A percentile compares a stretch with the other conserved stretches of the same genome.
Evolutionary conservation across 2,797 vertebrate genomes (phyloP).

Genomic region (Emydoidea blandingii): DNA sequence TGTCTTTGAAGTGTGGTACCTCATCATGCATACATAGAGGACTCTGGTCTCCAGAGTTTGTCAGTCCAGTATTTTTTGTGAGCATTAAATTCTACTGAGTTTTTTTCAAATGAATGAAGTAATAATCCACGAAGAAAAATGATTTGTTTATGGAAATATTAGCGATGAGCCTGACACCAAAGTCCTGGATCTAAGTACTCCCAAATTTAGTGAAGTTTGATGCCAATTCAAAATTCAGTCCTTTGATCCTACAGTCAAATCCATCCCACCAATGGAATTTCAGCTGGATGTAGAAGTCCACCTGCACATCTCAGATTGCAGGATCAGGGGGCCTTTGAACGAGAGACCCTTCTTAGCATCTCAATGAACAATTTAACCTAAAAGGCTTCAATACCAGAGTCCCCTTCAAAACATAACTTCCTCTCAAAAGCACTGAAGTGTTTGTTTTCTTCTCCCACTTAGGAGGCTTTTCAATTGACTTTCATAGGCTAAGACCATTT

Average conservation of each 20-base stretch:
- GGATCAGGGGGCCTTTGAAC: neutral
- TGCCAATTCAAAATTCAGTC: neutral
- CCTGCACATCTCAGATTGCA: neutral
- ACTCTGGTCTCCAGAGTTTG: neutral
- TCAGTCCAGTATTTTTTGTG: neutral
- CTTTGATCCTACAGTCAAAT: neutral
- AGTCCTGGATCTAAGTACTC: neutral
- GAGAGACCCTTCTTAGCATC: neutral
- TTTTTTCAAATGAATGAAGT: neutral
- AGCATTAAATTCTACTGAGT: rapidly evolving
- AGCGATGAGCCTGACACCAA: neutral
- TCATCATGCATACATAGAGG: rapidly evolving
- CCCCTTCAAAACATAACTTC: neutral
- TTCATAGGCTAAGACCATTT: neutral
- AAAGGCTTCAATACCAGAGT: neutral
- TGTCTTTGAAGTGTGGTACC: neutral
- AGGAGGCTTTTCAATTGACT: neutral
- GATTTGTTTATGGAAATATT: neutral
- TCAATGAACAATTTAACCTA: neutral
- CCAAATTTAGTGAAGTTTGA: neutral
- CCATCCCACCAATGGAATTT: neutral
- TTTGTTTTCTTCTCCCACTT: neutral
- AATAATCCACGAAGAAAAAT: neutral
- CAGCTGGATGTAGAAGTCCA: neutral
- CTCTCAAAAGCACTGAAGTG: neutral